Evolutionary conservation across 2,888 invertebrate genomes (phyloP).

Genomic region (Rhyacophila evoluta): DNA sequence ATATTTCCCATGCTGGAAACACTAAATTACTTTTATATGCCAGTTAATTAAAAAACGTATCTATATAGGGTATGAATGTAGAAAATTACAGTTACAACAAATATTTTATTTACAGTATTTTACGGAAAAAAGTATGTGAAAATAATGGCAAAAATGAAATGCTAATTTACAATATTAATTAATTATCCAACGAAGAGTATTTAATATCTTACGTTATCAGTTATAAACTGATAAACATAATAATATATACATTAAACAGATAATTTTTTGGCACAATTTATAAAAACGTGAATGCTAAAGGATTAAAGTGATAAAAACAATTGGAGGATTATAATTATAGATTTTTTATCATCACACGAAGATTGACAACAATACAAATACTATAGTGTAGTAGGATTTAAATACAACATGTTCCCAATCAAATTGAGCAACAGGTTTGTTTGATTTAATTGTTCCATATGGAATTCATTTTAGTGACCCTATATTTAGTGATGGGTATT

Average conservation of each 20-base stretch:
- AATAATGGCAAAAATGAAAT: background rate
- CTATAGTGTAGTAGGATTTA: too few species aligned
- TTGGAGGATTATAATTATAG: too few species aligned
- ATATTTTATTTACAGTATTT: background rate
- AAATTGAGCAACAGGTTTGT: too few species aligned
- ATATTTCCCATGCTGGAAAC: background rate
- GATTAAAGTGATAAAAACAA: too few species aligned
- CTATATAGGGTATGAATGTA: background rate
- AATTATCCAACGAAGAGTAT: background rate
- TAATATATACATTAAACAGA: background rate
- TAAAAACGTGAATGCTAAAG: background rate
- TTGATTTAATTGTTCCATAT: too few species aligned
- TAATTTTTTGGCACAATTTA: background rate
- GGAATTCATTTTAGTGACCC: too few species aligned
- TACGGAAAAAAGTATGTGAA: background rate
- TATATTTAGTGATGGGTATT: too few species aligned
- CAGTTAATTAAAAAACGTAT: background rate
- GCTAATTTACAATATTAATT: background rate
- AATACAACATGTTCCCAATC: too few species aligned
- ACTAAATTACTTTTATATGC: too few species aligned
- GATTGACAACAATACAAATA: too few species aligned
- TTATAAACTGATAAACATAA: background rate
- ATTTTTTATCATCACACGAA: too few species aligned
- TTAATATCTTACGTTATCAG: too few species aligned
- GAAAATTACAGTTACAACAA: background rate